Percentiles rank a stretch among this genome's conserved stretches.
These are phyloP conservation scores for Troilus luridus DNA, from an alignment of 2,888 invertebrate species.

Conservation along the genomic window DNA sequence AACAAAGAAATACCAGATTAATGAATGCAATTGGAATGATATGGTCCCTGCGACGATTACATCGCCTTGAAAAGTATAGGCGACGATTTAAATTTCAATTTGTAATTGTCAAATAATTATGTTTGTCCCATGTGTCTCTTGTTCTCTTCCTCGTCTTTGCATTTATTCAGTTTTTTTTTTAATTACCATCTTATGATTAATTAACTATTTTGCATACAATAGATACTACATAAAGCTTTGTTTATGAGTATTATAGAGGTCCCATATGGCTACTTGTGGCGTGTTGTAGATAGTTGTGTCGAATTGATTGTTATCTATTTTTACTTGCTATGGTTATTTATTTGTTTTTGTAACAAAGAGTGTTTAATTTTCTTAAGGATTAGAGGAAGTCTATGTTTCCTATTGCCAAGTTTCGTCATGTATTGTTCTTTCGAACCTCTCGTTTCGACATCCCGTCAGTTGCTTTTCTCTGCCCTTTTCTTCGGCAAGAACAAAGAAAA, in stretches of 20 bases:
- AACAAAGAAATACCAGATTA: constrained; percentile 46
- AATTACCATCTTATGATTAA: constrained; percentile 17
- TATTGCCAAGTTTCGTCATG: constrained; percentile 24
- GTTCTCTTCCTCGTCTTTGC: constrained; percentile 16
- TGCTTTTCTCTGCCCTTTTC: constrained; percentile 7
- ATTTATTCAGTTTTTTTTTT: constrained; percentile 24
- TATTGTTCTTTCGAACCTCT: constrained; percentile 44
- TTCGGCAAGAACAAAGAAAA: not conserved
- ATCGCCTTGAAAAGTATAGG: not conserved
- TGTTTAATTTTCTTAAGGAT: not conserved
- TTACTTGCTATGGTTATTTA: not conserved
- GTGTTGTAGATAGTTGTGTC: not conserved
- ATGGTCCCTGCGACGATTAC: not conserved
- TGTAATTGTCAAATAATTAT: constrained; percentile 54
- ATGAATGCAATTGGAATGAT: constrained; percentile 40
- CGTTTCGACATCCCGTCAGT: constrained; percentile 23
- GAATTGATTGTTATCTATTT: not conserved
- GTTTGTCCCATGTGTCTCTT: constrained; percentile 22
- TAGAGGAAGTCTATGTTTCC: constrained; percentile 36
- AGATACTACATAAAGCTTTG: not conserved
- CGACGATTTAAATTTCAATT: constrained; percentile 53
- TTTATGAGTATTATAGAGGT: not conserved
- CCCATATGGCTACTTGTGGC: not conserved
- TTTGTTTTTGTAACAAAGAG: not conserved
- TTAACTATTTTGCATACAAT: constrained; percentile 49